phyloP scores from a whole-genome alignment of 2,113 vertebrate genomes.

The Pteropus alecto region DNA sequence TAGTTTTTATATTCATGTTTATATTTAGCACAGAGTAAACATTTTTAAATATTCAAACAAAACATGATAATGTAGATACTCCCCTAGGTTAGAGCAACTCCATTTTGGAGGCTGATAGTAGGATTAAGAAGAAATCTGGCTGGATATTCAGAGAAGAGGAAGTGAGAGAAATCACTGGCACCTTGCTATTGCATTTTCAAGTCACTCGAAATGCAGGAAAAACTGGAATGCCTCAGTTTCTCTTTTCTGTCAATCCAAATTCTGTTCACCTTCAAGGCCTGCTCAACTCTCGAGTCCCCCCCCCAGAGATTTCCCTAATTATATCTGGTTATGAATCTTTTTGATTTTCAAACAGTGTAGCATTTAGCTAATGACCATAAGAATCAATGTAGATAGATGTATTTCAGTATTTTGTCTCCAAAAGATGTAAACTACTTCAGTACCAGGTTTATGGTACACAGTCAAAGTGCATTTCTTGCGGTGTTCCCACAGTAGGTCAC shows the following conservation, averaged over 20 bases:
- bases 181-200: fast-evolving
- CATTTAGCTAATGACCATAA: not conserved
- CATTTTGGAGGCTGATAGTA: not conserved
- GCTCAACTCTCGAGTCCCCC: not conserved
- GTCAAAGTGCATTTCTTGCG: fast-evolving
- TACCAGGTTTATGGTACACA: fast-evolving
- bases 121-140: not conserved
- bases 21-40: not conserved
- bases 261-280: not conserved
- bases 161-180: not conserved
- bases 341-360: not conserved
- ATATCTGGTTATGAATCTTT: not conserved
- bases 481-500: fast-evolving
- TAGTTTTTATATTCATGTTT: not conserved
- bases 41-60: not conserved
- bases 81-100: not conserved
- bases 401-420: not conserved
- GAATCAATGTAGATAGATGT: not conserved
- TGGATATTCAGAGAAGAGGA: not conserved
- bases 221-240: not conserved
- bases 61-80: not conserved
- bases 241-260: not conserved
- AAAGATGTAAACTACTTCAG: not conserved
- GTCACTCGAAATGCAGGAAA: not conserved
- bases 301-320: not conserved